These are phyloP conservation scores for Kryptolebias marmoratus DNA, from an alignment of 2,113 vertebrate genomes.

Conservation along the genomic window DNA sequence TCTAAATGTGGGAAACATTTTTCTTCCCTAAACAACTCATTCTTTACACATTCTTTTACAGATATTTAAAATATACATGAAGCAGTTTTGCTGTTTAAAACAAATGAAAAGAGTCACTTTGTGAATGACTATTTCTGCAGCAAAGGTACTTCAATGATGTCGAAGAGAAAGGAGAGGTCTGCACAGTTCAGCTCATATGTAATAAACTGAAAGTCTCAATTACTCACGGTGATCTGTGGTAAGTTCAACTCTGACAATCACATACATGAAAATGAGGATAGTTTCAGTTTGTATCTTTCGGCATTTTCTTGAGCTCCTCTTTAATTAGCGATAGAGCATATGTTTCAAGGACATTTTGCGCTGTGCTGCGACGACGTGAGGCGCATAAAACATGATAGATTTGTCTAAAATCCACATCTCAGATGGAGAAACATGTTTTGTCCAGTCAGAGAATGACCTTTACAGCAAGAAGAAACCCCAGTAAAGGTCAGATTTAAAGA, in stretches of 20 bases:
- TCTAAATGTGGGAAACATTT: too few species aligned
- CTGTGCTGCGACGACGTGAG: slow-evolving; percentile 22
- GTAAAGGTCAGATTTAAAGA: slow-evolving; percentile 51
- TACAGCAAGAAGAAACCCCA: slow-evolving; percentile 30
- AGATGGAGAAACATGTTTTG: slow-evolving; percentile 33
- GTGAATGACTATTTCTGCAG: not conserved
- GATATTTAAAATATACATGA: slow-evolving; percentile 29
- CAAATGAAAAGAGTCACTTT: not conserved
- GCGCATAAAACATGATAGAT: slow-evolving; percentile 19
- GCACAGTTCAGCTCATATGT: not conserved
- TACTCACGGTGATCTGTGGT: not conserved
- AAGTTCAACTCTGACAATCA: slow-evolving; percentile 9
- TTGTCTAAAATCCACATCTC: slow-evolving; percentile 26
- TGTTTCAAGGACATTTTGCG: slow-evolving; percentile 62
- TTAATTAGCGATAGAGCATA: slow-evolving; percentile 54
- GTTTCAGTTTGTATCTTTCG: slow-evolving; percentile 17
- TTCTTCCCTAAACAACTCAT: too few species aligned
- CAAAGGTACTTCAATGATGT: not conserved
- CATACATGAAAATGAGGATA: not conserved
- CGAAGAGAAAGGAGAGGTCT: not conserved
- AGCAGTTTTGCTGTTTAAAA: not conserved
- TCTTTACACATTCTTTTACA: too few species aligned
- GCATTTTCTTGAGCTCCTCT: slow-evolving; percentile 16
- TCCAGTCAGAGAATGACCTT: slow-evolving; percentile 49
- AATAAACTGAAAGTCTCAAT: not conserved